Conservation (phyloP, 2,888 invertebrate species). For the Epinotia brunnichana region DNA sequence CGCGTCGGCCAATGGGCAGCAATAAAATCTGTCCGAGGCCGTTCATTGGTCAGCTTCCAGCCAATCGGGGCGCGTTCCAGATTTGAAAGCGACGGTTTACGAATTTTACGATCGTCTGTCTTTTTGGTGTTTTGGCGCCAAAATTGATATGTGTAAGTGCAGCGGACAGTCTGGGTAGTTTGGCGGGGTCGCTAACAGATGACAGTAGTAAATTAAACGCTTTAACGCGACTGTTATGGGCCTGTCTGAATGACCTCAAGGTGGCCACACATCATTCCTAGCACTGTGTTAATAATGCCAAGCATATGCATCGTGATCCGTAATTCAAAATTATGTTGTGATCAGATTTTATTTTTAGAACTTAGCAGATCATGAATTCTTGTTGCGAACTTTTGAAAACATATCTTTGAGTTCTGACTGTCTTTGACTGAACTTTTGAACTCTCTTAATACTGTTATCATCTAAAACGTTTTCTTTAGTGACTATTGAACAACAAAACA, state of each 20-base stretch:
- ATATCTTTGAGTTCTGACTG: background rate
- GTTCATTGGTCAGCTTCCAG: slow-evolving; percentile 71
- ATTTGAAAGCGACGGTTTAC: slow-evolving; percentile 82
- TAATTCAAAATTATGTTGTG: slow-evolving; percentile 18
- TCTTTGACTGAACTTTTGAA: background rate
- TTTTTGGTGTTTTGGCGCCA: slow-evolving; percentile 82
- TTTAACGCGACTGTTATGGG: slow-evolving; percentile 20
- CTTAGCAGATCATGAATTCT: background rate
- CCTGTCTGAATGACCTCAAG: slow-evolving; percentile 24
- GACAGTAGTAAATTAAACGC: slow-evolving; percentile 36
- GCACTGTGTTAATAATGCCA: background rate
- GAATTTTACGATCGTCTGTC: slow-evolving; percentile 79
- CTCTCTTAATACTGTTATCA: background rate
- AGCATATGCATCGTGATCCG: background rate
- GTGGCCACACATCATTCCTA: slow-evolving; percentile 9
- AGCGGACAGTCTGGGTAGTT: slow-evolving; percentile 48
- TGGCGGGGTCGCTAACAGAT: slow-evolving; percentile 37
- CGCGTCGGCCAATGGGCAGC: slow-evolving; percentile 72
- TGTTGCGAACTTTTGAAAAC: background rate
- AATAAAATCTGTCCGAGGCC: slow-evolving; percentile 74
- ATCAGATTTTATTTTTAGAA: background rate
- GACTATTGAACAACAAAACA: background rate
- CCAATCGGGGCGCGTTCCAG: slow-evolving; percentile 74
- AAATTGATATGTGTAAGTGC: slow-evolving; percentile 73
- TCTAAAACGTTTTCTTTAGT: background rate